These are phyloP conservation scores for Bombus impatiens DNA, from an alignment of 1,140 invertebrate species.

Conservation along the genomic window DNA sequence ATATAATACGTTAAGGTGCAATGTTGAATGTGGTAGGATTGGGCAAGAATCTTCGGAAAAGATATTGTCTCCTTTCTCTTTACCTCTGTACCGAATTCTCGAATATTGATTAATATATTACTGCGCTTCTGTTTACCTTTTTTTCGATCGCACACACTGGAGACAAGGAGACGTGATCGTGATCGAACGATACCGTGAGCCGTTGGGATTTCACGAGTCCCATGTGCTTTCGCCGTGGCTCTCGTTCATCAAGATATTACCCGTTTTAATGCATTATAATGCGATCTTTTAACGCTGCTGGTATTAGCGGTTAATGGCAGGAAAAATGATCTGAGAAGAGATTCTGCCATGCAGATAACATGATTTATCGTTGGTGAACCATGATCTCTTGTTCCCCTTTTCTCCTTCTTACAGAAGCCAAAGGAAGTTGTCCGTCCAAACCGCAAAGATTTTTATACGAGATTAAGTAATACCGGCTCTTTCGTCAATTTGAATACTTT, in stretches of 20 bases:
- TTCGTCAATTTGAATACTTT: not conserved
- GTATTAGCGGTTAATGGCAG: slow-evolving; percentile 37
- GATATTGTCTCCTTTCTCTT: not conserved
- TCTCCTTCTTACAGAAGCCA: not conserved
- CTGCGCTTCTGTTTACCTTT: not conserved
- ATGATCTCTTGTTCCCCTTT: slow-evolving; percentile 9
- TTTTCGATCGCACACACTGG: too few relatives aligned
- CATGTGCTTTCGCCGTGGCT: slow-evolving; percentile 4
- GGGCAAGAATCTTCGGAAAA: not conserved
- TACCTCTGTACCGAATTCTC: not conserved
- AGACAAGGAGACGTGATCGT: not conserved
- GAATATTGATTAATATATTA: slow-evolving; percentile 7
- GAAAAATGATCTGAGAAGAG: slow-evolving; percentile 44
- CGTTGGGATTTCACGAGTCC: slow-evolving; percentile 8
- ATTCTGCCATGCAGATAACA: slow-evolving; percentile 19
- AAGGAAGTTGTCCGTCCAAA: slow-evolving; percentile 13
- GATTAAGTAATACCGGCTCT: slow-evolving; percentile 16
- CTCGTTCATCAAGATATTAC: slow-evolving; percentile 24
- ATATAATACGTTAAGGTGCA: not conserved
- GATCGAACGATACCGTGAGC: slow-evolving; percentile 15
- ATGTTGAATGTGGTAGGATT: not conserved
- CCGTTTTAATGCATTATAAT: slow-evolving; percentile 37
- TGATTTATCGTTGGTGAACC: slow-evolving; percentile 30
- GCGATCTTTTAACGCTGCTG: slow-evolving; percentile 24
- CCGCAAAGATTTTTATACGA: slow-evolving; percentile 16